These are phyloP conservation scores for Lophius piscatorius DNA, from an alignment of 2,113 vertebrate species.

Conservation along the genomic window DNA sequence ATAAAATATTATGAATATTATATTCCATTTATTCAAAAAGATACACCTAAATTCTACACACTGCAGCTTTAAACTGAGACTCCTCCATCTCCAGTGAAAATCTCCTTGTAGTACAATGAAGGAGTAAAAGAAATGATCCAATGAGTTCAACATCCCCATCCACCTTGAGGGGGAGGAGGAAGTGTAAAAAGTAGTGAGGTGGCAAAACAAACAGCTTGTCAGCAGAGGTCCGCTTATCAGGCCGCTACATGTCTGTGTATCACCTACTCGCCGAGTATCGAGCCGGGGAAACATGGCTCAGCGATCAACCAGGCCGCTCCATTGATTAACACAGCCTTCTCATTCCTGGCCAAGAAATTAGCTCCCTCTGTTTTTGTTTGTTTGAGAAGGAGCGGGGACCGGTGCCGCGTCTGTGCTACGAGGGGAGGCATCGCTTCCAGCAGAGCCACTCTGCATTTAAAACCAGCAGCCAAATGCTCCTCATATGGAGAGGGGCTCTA, in stretches of 20 bases:
- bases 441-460: conserved; percentile 68
- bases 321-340: conserved; percentile 63
- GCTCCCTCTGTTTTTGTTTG: conserved; percentile 50
- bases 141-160: conserved; percentile 5
- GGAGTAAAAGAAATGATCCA: neutral
- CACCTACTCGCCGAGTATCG: conserved; percentile 37
- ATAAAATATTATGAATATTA: too few relatives aligned
- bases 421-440: conserved; percentile 58
- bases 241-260: conserved; percentile 41
- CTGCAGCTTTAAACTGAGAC: too few relatives aligned
- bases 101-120: neutral
- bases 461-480: conserved; percentile 56
- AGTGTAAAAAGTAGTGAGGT: conserved; percentile 29
- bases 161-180: conserved; percentile 4
- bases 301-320: conserved; percentile 55
- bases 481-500: conserved; percentile 49
- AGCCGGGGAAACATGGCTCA: conserved; percentile 50
- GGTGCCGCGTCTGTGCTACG: neutral
- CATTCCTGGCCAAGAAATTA: conserved; percentile 47
- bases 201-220: conserved; percentile 40
- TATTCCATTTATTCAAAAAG: too few relatives aligned
- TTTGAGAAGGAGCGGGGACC: conserved; percentile 50
- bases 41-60: too few relatives aligned
- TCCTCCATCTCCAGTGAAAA: neutral
- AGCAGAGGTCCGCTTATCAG: conserved; percentile 54